phyloP scores from a whole-genome alignment of 2,888 invertebrate species.

The Koerneria pararmatus region DNA sequence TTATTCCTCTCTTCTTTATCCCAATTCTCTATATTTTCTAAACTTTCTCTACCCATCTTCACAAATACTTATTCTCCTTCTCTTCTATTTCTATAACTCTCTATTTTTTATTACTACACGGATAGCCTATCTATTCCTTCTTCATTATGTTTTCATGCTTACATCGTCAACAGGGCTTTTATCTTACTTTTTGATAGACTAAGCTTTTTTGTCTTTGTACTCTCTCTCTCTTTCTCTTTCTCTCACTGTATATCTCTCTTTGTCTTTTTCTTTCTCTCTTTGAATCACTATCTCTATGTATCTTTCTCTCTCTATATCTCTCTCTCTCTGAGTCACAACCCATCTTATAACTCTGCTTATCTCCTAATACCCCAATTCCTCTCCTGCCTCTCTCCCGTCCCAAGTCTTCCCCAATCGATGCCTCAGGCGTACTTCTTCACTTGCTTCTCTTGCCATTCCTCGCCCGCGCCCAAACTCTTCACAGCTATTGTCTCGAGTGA shows the following conservation, averaged over 20 bases:
- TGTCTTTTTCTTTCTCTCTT: background rate
- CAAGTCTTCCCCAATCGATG: background rate
- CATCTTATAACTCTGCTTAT: background rate
- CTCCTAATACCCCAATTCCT: background rate
- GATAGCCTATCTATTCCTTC: too few relatives aligned
- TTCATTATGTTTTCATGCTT: too few relatives aligned
- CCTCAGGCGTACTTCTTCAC: background rate
- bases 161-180: background rate
- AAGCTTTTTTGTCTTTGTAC: background rate
- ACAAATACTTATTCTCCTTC: too few relatives aligned
- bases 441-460: constrained; percentile 6
- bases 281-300: background rate
- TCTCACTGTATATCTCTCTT: background rate
- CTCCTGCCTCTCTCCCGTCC: background rate
- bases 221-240: background rate
- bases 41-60: too few relatives aligned
- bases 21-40: too few relatives aligned
- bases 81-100: too few relatives aligned
- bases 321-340: constrained; percentile 6
- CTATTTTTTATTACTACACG: too few relatives aligned
- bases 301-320: constrained; percentile 1
- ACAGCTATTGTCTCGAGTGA: too few relatives aligned
- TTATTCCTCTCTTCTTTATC: too few relatives aligned
- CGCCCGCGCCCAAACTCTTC: too few relatives aligned
- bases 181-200: background rate